Conservation (phyloP, 2,888 invertebrate species). For the Ichneumon xanthorius region DNA sequence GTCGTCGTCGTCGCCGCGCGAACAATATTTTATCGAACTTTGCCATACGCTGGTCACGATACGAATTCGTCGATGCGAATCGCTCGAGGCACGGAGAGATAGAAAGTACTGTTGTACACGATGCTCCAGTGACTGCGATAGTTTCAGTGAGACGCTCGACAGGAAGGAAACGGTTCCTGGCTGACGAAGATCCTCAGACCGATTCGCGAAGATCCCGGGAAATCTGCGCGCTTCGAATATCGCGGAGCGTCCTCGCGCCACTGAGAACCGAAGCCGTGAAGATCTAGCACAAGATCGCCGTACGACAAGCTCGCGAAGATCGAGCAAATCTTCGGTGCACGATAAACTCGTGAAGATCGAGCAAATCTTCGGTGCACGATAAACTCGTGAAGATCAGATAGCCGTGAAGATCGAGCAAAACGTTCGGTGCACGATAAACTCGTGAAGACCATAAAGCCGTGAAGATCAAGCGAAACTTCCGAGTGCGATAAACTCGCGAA, state of each 20-base stretch:
- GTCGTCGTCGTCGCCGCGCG: conserved; percentile 54
- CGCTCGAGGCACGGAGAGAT: conserved; percentile 3
- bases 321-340: not conserved
- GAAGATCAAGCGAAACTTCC: not conserved
- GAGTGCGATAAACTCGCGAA: not conserved
- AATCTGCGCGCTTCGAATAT: not conserved
- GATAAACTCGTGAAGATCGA: not conserved
- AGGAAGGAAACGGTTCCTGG: not conserved
- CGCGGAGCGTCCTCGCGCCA: not conserved
- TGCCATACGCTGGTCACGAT: not conserved
- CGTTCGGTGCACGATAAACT: not conserved
- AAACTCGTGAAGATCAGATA: not conserved
- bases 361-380: not conserved
- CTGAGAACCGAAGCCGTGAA: not conserved
- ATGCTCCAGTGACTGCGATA: conserved; percentile 33
- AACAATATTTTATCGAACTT: not conserved
- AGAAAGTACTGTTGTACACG: conserved; percentile 19
- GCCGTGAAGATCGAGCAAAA: not conserved
- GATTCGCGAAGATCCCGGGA: not conserved
- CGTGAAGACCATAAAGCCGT: not conserved
- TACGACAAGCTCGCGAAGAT: not conserved
- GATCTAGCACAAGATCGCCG: not conserved
- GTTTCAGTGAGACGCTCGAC: conserved; percentile 32
- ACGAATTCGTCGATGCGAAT: conserved; percentile 26
- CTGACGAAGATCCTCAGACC: not conserved